Base-by-base conservation (phyloP, 2,797 vertebrate genomes). In the Fratercula arctica region DNA sequence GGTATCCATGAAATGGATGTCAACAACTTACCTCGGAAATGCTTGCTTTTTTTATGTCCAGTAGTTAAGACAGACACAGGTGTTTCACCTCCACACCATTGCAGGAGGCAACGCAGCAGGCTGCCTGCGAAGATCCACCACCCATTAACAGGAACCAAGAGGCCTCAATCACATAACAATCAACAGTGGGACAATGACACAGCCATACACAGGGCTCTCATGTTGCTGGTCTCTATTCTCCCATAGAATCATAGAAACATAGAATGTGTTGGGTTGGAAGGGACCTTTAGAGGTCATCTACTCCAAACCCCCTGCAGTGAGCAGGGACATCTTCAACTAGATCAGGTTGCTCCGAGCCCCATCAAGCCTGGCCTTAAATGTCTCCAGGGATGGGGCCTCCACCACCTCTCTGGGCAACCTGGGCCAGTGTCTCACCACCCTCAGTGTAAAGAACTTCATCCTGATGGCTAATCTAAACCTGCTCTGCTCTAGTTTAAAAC, bases 1-100 rank as follows among this genome's bases (percentile, higher is more conserved):
- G 1, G 3, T 33, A 37, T 35, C 23, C 25, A 50, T 1, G 0
- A 77, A 76, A 53, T 26, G 6, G 10, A 24, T 57, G 18, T 72
- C 31, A 78, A 66, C 13, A 69, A 9, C 13, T 48, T 51, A 59
- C n/a, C 26, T 60, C 16, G 74, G 41, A 73, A 85, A 74, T 39
- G 16, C 6, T 67, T 81, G 10, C 0, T 5, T 41, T 53, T 67
- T 70, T 46, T 64, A 17, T 20, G 24, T 16, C 9, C 12, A 31
- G 19, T 45, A 43, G 16, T n/a, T 61, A 53, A 54, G 39, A 59
- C 45, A 77, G 37, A 19, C 35, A 54, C 33, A 31, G 11, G 5
- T 15, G 18, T 74, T 91, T 85, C 28, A 31, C 19, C 39, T 66
- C 45, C 50, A 29, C 35, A 31, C 11, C 10, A 14, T 5, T 54